These are phyloP conservation scores for Apis cerana DNA, from an alignment of 1,140 invertebrate species.

Conservation along the genomic window DNA sequence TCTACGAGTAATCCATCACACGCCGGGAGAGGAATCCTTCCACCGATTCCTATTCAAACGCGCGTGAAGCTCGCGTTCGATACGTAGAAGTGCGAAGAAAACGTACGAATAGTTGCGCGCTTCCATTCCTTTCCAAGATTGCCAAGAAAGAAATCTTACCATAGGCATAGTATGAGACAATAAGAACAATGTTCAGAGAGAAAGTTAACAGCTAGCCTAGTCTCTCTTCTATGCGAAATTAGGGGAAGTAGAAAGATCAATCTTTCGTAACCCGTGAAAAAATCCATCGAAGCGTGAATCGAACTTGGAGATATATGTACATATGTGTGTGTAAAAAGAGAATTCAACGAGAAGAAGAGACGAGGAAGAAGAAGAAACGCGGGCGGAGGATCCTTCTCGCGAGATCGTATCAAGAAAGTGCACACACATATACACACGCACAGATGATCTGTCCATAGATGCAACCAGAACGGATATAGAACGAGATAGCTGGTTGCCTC, in stretches of 20 bases:
- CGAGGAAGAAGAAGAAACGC: slow-evolving; percentile 16
- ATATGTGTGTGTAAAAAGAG: too few relatives aligned
- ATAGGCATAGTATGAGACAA: too few relatives aligned
- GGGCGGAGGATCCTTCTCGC: slow-evolving; percentile 13
- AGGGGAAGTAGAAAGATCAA: background rate
- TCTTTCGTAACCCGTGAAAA: background rate
- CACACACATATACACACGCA: background rate
- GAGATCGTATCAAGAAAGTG: slow-evolving; percentile 8
- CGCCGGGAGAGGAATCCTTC: too few relatives aligned
- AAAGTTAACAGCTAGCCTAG: background rate
- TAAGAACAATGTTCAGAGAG: background rate
- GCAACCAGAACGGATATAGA: slow-evolving; percentile 14
- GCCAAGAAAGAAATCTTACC: too few relatives aligned
- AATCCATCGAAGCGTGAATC: background rate
- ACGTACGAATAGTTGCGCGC: too few relatives aligned
- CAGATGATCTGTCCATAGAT: background rate
- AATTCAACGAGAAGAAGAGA: slow-evolving; percentile 14
- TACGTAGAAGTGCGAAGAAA: too few relatives aligned
- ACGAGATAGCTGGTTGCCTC: background rate
- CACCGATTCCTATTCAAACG: too few relatives aligned
- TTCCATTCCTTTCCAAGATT: too few relatives aligned
- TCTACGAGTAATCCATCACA: too few relatives aligned
- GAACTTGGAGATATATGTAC: background rate
- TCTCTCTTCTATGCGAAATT: background rate
- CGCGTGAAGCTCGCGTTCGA: too few relatives aligned